These are phyloP conservation scores for Eira barbara DNA, from an alignment of 2,113 vertebrate genomes.

Conservation along the genomic window DNA sequence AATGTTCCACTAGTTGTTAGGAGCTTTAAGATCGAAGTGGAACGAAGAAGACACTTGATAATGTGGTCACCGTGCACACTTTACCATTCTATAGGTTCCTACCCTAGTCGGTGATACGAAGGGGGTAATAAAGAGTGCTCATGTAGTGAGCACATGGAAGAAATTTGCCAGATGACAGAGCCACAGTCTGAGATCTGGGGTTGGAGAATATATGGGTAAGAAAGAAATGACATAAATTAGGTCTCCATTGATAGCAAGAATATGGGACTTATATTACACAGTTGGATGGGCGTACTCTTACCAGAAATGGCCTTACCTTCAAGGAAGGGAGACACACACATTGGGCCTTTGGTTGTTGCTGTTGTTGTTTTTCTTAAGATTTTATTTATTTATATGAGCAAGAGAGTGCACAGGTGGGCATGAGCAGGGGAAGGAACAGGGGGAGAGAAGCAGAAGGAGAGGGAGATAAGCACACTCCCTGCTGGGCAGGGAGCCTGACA, in stretches of 20 bases:
- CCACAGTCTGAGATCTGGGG: neutral
- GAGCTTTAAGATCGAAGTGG: constrained; percentile 16
- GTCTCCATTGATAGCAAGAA: neutral
- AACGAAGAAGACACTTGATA: constrained; percentile 37
- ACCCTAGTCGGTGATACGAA: neutral
- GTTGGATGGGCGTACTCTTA: neutral
- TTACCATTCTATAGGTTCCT: neutral
- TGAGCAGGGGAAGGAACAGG: neutral
- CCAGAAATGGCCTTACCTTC: neutral
- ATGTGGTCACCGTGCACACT: constrained; percentile 52
- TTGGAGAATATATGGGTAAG: neutral
- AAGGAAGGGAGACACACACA: neutral
- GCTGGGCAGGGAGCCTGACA: neutral
- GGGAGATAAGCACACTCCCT: neutral
- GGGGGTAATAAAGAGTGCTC: neutral
- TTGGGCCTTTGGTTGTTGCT: neutral
- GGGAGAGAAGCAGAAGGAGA: too few species aligned
- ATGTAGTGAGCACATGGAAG: neutral
- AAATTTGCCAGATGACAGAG: neutral
- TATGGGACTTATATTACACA: neutral
- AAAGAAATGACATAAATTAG: neutral
- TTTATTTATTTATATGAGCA: neutral
- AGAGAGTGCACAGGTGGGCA: neutral
- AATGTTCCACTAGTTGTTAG: neutral
- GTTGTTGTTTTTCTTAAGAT: neutral